A percentile compares a stretch with the other conserved stretches of the same genome.
These are phyloP conservation scores for Esperia sulphurella DNA, from an alignment of 2,888 invertebrate species.

Conservation along the genomic window DNA sequence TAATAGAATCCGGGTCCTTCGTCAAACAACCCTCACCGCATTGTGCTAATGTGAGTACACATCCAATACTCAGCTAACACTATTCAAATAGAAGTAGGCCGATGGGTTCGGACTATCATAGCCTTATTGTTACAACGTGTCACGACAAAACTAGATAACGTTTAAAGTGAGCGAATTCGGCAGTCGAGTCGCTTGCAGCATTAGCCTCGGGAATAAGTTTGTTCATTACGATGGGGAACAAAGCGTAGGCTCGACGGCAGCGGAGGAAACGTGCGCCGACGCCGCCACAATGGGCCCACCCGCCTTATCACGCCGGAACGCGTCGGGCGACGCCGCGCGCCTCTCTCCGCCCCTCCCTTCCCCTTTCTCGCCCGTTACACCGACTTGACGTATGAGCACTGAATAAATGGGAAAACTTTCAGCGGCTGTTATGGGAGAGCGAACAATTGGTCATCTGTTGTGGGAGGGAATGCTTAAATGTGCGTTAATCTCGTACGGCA, in stretches of 20 bases:
- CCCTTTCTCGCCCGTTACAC: slow-evolving; percentile 25
- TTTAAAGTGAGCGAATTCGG: slow-evolving; percentile 60
- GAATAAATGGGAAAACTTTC: slow-evolving; percentile 79
- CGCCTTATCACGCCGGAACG: slow-evolving; percentile 78
- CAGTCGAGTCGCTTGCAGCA: slow-evolving; percentile 51
- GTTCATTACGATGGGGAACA: slow-evolving; percentile 75
- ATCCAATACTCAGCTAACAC: slow-evolving; percentile 54
- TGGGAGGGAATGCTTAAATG: slow-evolving; percentile 51
- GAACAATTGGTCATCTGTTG: slow-evolving; percentile 77
- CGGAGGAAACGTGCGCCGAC: slow-evolving; percentile 78
- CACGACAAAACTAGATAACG: slow-evolving; percentile 58
- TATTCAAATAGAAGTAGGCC: slow-evolving; percentile 71
- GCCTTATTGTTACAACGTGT: slow-evolving; percentile 31
- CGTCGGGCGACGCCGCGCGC: slow-evolving; percentile 37
- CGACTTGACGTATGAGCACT: slow-evolving; percentile 70
- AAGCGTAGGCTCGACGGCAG: slow-evolving; percentile 72
- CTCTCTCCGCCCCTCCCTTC: slow-evolving; percentile 18
- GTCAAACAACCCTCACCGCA: slow-evolving; percentile 60
- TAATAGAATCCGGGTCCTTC: slow-evolving; percentile 56
- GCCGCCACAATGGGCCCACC: slow-evolving; percentile 68
- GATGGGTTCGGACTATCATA: slow-evolving; percentile 56
- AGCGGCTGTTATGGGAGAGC: slow-evolving; percentile 65
- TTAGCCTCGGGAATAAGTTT: slow-evolving; percentile 75
- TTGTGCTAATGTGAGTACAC: slow-evolving; percentile 60
- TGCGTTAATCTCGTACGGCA: slow-evolving; percentile 56